A percentile compares a stretch with the other conserved stretches of the same genome.
phyloP scores from a whole-genome alignment of 2,797 vertebrate genomes.

The Thaleichthys pacificus region DNA sequence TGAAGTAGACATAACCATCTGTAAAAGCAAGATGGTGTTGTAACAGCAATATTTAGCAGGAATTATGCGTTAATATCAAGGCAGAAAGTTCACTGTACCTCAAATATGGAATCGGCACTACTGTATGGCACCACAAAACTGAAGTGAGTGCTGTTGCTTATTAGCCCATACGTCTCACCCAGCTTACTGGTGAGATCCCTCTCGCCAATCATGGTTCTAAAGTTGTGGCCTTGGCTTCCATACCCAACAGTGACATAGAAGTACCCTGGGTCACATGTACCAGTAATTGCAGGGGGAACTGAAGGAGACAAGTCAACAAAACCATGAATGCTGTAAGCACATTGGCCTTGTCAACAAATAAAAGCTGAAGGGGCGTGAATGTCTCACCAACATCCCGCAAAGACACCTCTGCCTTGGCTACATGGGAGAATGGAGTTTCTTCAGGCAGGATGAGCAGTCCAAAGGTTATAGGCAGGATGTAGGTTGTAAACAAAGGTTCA shows the following conservation, averaged over 20 bases:
- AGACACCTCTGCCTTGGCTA: slow-evolving; percentile 38
- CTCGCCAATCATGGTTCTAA: slow-evolving; percentile 55
- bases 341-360: not conserved
- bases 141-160: slow-evolving; percentile 63
- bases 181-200: slow-evolving; percentile 47
- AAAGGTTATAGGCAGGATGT: slow-evolving; percentile 61
- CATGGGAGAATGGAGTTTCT: slow-evolving; percentile 53
- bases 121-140: slow-evolving; percentile 59
- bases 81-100: slow-evolving; percentile 50
- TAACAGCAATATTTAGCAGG: not conserved
- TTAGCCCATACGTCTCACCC: slow-evolving; percentile 31
- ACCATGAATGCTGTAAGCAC: not conserved
- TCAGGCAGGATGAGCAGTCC: slow-evolving; percentile 72
- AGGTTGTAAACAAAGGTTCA: slow-evolving; percentile 46
- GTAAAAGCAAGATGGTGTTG: not conserved
- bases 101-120: slow-evolving; percentile 47
- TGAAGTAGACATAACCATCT: slow-evolving; percentile 52
- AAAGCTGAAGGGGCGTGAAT: too few relatives aligned
- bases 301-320: not conserved
- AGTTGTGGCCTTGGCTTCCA: slow-evolving; percentile 59
- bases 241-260: slow-evolving; percentile 64
- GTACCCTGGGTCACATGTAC: slow-evolving; percentile 62
- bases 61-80: too few relatives aligned
- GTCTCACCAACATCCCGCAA: slow-evolving; percentile 68
- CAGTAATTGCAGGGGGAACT: slow-evolving; percentile 67